Conservation (phyloP, 2,113 vertebrate genomes). For the Maccullochella peelii region DNA sequence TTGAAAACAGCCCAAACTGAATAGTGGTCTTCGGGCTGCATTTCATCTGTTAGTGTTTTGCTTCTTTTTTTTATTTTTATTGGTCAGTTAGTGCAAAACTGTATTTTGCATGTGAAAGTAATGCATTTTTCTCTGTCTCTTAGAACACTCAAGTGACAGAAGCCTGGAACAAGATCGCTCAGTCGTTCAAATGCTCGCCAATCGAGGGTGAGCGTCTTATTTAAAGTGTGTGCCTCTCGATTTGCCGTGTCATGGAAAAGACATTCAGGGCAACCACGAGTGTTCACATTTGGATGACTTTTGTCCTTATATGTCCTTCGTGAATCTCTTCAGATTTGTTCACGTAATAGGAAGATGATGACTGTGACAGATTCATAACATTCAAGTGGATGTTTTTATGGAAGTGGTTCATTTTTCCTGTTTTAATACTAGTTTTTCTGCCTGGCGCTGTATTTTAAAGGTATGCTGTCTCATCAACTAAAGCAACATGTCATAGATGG, state of each 20-base stretch:
- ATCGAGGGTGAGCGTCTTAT: constrained; percentile 90
- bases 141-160: constrained; percentile 98
- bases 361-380: neutral
- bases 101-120: neutral
- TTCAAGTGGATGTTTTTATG: neutral
- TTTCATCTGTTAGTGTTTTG: neutral
- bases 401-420: neutral
- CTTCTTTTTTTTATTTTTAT: neutral
- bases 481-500: constrained; percentile 97
- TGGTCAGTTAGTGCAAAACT: neutral
- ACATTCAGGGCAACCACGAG: neutral
- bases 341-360: neutral
- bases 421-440: neutral
- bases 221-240: neutral
- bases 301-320: neutral
- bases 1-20: neutral
- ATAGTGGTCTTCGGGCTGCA: neutral
- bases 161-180: constrained; percentile 97
- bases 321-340: neutral
- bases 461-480: constrained; percentile 97
- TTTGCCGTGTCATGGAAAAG: neutral
- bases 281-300: neutral
- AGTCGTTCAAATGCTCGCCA: constrained; percentile 95
- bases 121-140: neutral
- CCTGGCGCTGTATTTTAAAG: constrained; percentile 72